These are phyloP conservation scores for Paedocypris sp. DNA, from an alignment of 2,113 vertebrate genomes.

Conservation along the genomic window DNA sequence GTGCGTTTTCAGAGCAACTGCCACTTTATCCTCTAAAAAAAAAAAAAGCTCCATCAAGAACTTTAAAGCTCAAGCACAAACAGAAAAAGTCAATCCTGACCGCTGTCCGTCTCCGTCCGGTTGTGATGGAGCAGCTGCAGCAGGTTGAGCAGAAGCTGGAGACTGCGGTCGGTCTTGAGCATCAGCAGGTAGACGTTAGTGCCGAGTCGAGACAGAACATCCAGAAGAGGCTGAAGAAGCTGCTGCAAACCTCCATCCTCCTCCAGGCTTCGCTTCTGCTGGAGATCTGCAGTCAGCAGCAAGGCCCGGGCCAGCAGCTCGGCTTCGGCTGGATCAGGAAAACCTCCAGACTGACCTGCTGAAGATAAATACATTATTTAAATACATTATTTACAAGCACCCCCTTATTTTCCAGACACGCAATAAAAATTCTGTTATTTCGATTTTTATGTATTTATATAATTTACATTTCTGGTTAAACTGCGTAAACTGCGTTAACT, in stretches of 20 bases:
- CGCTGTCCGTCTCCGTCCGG: conserved; percentile 11
- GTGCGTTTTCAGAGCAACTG: conserved; percentile 47
- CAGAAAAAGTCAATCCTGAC: conserved; percentile 46
- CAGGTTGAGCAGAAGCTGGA: conserved; percentile 75
- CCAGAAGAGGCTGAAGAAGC: conserved; percentile 75
- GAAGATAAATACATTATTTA: neutral
- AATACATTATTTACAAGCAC: no score
- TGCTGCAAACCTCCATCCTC: conserved; percentile 55
- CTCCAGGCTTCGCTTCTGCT: conserved; percentile 20
- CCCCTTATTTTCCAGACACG: no score
- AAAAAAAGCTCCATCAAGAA: neutral
- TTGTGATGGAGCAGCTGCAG: conserved; percentile 55
- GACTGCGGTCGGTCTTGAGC: conserved; percentile 77
- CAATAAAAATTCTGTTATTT: no score
- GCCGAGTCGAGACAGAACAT: conserved; percentile 71
- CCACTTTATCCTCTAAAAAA: conserved; percentile 55
- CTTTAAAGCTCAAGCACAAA: neutral
- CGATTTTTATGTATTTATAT: no score
- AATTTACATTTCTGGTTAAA: no score
- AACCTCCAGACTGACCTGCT: conserved; percentile 56
- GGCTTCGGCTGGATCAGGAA: conserved; percentile 75
- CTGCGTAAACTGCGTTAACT: no score
- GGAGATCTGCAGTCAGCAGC: conserved; percentile 59
- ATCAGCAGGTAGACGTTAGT: conserved; percentile 79
- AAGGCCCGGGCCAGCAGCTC: conserved; percentile 71